Conservation (phyloP, 2,888 invertebrate genomes). For the Cosmia trapezina region DNA sequence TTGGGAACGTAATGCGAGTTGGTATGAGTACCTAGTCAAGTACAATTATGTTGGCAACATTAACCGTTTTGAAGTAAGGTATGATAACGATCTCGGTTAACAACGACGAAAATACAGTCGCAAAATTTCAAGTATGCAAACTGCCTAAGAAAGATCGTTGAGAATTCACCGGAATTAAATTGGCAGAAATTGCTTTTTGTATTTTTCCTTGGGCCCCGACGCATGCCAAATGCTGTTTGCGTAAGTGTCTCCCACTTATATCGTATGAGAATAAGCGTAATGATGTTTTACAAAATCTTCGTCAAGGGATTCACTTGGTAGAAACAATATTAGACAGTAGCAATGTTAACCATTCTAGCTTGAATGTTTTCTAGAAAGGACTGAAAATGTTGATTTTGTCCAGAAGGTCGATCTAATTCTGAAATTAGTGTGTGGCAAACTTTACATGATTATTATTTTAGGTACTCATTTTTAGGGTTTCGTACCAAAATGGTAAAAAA, state of each 20-base stretch:
- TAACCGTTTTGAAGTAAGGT: constrained; percentile 59
- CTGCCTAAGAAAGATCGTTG: constrained; percentile 48
- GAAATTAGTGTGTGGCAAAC: constrained; percentile 8
- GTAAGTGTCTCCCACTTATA: constrained; percentile 36
- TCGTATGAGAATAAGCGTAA: constrained; percentile 28
- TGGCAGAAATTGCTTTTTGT: constrained; percentile 54
- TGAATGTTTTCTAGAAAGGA: constrained; percentile 16
- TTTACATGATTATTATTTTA: not conserved
- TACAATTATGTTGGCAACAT: constrained; percentile 62
- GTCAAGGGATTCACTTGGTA: constrained; percentile 31
- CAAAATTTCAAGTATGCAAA: constrained; percentile 63
- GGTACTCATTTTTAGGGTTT: too few species aligned
- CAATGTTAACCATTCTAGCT: constrained; percentile 17
- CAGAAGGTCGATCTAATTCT: constrained; percentile 1
- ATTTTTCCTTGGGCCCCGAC: constrained; percentile 49
- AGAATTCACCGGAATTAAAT: constrained; percentile 57
- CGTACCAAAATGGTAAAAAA: too few species aligned
- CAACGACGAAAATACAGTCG: constrained; percentile 56
- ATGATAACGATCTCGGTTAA: constrained; percentile 56
- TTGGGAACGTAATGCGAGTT: constrained; percentile 60
- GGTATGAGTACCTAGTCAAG: constrained; percentile 56
- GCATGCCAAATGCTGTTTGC: constrained; percentile 40
- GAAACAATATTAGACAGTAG: constrained; percentile 11
- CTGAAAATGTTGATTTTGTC: constrained; percentile 7
- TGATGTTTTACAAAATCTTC: constrained; percentile 39